A percentile compares a stretch with the other conserved stretches of the same genome.
Conservation (phyloP, 2,113 vertebrate species). For the Macrotus californicus region DNA sequence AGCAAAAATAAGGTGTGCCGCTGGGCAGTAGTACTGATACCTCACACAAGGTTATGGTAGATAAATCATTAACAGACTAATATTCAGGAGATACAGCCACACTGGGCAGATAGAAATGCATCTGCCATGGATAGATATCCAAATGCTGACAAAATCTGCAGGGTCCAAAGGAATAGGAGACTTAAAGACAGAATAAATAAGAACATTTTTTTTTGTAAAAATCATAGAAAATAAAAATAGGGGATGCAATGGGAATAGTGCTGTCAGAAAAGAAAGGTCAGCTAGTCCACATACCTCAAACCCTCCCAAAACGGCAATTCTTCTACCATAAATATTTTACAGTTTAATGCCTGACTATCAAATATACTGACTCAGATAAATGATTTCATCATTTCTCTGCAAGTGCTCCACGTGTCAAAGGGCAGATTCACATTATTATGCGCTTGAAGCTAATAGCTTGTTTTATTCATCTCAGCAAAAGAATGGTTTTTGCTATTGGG, state of each 20-base stretch:
- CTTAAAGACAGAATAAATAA: slow-evolving; percentile 10
- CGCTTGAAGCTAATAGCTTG: neutral
- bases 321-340: neutral
- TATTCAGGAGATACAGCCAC: neutral
- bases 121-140: neutral
- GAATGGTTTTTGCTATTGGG: neutral
- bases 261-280: neutral
- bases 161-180: neutral
- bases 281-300: neutral
- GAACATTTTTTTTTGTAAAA: neutral
- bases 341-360: neutral
- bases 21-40: neutral
- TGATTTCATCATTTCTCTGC: neutral
- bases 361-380: neutral
- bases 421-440: neutral
- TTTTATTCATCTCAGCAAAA: neutral
- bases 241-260: neutral
- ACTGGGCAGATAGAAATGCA: neutral
- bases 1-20: neutral
- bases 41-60: neutral
- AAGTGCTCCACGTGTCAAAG: neutral
- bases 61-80: neutral
- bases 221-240: neutral
- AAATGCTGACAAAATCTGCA: neutral
- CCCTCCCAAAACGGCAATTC: neutral